Conservation (phyloP, 2,797 vertebrate species). For the Hippocampus kuda region DNA sequence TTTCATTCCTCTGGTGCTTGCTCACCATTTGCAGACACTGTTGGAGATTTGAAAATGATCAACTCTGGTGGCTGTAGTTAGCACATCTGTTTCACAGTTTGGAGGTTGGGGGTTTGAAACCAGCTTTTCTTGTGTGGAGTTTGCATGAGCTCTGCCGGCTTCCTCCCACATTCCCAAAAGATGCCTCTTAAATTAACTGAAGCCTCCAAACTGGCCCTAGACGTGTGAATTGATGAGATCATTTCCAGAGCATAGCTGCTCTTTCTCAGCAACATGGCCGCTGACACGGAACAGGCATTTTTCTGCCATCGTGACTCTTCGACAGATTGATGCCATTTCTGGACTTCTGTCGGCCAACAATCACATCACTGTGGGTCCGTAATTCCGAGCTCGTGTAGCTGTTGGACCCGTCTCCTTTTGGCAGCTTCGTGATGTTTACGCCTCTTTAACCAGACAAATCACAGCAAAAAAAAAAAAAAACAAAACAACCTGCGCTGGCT, state of each 20-base stretch:
- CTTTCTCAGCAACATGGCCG: background rate
- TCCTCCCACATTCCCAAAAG: background rate
- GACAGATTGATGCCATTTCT: constrained; percentile 1
- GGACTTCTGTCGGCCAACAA: no score
- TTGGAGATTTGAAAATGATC: no score
- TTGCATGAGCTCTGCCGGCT: no score
- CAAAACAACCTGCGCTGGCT: background rate
- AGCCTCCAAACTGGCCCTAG: background rate
- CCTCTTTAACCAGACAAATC: background rate
- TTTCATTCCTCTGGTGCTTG: background rate
- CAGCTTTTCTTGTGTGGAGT: no score
- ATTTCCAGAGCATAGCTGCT: no score
- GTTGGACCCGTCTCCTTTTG: background rate
- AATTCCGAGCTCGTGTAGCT: background rate
- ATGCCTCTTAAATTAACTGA: background rate
- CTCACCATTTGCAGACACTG: background rate
- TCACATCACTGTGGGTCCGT: background rate
- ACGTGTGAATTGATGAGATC: background rate
- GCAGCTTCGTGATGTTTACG: background rate
- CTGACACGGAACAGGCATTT: background rate
- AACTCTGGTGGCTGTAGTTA: background rate
- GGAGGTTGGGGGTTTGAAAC: no score
- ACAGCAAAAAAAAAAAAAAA: background rate
- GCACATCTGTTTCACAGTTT: background rate
- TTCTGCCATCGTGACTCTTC: background rate